Evolutionary conservation across 2,113 vertebrate species (phyloP), one percentile per base, ranked within the genome.

Genomic region (Callithrix jacchus): DNA sequence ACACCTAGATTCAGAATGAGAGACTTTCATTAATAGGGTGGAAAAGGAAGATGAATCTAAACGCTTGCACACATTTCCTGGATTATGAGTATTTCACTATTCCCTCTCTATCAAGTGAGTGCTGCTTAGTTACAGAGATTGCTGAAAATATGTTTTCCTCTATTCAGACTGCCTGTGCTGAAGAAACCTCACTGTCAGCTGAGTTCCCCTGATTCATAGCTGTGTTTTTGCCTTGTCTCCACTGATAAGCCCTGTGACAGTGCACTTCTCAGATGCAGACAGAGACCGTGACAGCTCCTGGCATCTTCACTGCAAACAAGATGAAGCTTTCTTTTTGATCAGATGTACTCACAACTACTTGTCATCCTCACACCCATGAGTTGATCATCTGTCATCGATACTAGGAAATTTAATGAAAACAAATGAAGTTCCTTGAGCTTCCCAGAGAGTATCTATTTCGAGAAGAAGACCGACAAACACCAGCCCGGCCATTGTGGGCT

Each of bases 371-470:
- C 25, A 11, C 23, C 0, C 10, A 91, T 11, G 21, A 83, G 74
- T 37, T 30, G 61, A 82, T 64, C 49, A 32, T 85, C 64, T 91
- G 87, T 32, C 80, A 92, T 2, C 6, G 42, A 82, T 82, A 87
- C 16, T n/a, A 70, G 79, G 42, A 96, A 84, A 74, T 40, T 85
- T 30, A 96, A 97, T 27, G 61, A 93, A 97, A 96, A 96, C 45
- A 56, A 93, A 96, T 79, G 45, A 91, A 89, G n/a, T 79, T 90
- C 77, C 96, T 71, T 89, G 79, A 89, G 83, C 56, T 93, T 64
- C 47, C 64, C 13, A 8, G n/a, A 81, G 10, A 83, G 45, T 52
- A 82, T 64, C 85, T 25, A 94, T 88, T 93, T 87, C 11, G 49
- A 85, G 47, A 85, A 56, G 40, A 73, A 73, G 64, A 82, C 12